A percentile compares a stretch with the other conserved stretches of the same genome.
Conservation (phyloP, 2,888 invertebrate species). For the Zygogramma bicolorata region DNA sequence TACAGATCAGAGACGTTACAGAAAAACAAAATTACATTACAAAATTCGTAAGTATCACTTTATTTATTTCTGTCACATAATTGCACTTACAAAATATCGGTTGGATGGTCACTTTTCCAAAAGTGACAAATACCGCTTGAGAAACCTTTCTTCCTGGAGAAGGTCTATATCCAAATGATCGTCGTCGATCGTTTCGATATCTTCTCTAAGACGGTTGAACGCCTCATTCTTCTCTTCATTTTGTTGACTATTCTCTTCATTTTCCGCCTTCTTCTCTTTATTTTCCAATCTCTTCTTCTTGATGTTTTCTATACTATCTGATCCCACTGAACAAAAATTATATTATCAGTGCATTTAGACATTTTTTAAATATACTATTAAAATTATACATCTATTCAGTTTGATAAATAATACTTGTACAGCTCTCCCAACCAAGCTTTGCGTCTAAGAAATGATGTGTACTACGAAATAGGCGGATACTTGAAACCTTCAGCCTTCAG, state of each 20-base stretch:
- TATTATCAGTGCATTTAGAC: too few relatives aligned
- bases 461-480: too few relatives aligned
- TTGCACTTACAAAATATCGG: conserved; percentile 9
- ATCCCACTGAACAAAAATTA: conserved; percentile 47
- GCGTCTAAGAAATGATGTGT: too few relatives aligned
- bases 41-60: neutral
- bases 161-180: conserved; percentile 81
- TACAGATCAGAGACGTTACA: too few relatives aligned
- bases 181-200: conserved; percentile 73
- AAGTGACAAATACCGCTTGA: conserved; percentile 75
- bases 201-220: conserved; percentile 72
- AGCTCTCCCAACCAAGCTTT: too few relatives aligned
- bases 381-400: too few relatives aligned
- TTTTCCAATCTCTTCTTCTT: conserved; percentile 48
- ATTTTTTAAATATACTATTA: too few relatives aligned
- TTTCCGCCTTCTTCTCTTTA: too few relatives aligned
- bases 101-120: conserved; percentile 59
- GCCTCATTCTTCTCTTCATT: conserved; percentile 70
- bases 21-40: too few relatives aligned
- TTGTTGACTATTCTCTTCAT: conserved; percentile 46
- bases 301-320: conserved; percentile 50
- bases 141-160: conserved; percentile 76
- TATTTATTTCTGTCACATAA: conserved; percentile 3
- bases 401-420: too few relatives aligned
- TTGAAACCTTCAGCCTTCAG: too few relatives aligned